These are phyloP conservation scores for Drosophila lacicola DNA, from an alignment of 2,888 invertebrate species.

Conservation along the genomic window DNA sequence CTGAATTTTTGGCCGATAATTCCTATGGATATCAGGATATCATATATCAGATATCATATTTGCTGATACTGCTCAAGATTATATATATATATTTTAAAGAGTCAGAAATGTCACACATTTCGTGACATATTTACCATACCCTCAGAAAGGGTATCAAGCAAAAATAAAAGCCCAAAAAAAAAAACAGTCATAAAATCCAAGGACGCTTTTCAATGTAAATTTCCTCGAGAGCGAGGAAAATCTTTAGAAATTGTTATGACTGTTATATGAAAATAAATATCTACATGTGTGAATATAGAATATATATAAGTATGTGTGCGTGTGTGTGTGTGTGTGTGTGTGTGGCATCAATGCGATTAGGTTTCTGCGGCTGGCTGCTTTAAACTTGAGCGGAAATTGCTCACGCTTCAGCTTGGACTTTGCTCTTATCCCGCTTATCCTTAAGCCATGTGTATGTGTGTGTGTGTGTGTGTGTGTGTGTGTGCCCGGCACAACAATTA, in stretches of 20 bases:
- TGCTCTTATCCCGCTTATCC: constrained; percentile 16
- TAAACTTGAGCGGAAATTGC: constrained; percentile 18
- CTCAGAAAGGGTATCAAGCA: neutral
- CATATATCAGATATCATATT: too few species aligned
- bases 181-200: constrained; percentile 52
- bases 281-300: neutral
- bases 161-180: neutral
- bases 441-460: neutral
- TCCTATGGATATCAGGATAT: too few species aligned
- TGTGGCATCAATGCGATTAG: constrained; percentile 11
- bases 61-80: too few species aligned
- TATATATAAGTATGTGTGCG: neutral
- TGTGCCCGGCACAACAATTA: constrained; percentile 28
- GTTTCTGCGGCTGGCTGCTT: constrained; percentile 3
- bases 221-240: constrained; percentile 16
- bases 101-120: too few species aligned
- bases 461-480: neutral
- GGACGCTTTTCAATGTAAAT: constrained; percentile 49
- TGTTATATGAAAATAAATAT: neutral
- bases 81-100: too few species aligned
- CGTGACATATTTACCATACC: too few species aligned
- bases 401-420: constrained; percentile 5
- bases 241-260: constrained; percentile 9
- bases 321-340: neutral
- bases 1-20: too few species aligned